phyloP scores from a whole-genome alignment of 1,140 invertebrate genomes.

The Tetramorium alpestre region DNA sequence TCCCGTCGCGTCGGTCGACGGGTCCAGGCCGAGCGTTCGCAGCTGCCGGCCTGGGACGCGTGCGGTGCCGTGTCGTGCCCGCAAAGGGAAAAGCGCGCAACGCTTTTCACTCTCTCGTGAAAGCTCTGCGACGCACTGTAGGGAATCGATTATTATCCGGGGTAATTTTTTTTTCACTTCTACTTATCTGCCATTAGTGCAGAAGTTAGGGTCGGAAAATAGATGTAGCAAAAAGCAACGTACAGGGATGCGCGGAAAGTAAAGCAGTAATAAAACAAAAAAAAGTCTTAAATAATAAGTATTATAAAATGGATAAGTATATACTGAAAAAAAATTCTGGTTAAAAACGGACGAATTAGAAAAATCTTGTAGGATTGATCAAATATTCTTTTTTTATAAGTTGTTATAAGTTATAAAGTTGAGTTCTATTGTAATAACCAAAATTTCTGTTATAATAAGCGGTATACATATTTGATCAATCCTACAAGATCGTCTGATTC shows the following conservation, averaged over 20 bases:
- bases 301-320: not conserved
- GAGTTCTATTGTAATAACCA: too few relatives aligned
- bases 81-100: not conserved
- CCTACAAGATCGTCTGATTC: too few relatives aligned
- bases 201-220: not conserved
- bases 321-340: too few relatives aligned
- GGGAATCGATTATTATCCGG: slow-evolving; percentile 25
- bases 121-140: slow-evolving; percentile 9
- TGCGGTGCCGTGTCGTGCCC: slow-evolving; percentile 1
- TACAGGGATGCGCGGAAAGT: not conserved
- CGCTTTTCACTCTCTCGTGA: not conserved
- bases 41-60: slow-evolving; percentile 61
- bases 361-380: too few relatives aligned
- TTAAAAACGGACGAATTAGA: too few relatives aligned
- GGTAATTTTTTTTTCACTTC: not conserved
- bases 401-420: too few relatives aligned
- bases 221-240: not conserved
- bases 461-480: too few relatives aligned
- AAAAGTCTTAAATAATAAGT: not conserved
- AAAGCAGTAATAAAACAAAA: not conserved
- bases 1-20: slow-evolving; percentile 35
- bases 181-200: slow-evolving; percentile 13
- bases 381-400: too few relatives aligned
- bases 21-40: not conserved
- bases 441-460: too few relatives aligned